Percentiles rank a stretch among this genome's conserved stretches.
Conservation (phyloP, 2,888 invertebrate species). For the Drosophila fungiperda region DNA sequence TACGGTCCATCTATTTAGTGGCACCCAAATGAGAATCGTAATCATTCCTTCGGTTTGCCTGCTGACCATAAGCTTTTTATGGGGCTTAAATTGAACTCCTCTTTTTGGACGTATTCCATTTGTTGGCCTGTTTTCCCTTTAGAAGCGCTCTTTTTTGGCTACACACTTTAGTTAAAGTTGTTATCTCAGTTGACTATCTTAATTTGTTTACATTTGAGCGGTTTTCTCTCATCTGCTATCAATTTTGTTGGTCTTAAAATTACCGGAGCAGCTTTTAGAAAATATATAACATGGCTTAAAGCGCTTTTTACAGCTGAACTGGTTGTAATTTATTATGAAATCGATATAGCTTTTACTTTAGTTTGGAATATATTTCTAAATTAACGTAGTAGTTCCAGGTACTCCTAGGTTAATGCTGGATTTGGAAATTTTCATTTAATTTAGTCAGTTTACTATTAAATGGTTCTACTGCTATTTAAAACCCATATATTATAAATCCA, state of each 20-base stretch:
- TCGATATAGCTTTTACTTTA: neutral
- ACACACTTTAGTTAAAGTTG: no score
- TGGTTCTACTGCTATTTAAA: neutral
- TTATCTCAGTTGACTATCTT: neutral
- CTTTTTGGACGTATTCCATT: neutral
- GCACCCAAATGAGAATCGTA: slow-evolving; percentile 6
- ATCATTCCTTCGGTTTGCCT: neutral
- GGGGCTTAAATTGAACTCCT: neutral
- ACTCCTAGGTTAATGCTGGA: neutral
- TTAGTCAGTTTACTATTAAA: neutral
- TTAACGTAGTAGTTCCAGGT: neutral
- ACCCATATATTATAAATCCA: neutral
- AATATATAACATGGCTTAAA: neutral
- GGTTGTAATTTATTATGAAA: neutral
- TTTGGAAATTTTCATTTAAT: neutral
- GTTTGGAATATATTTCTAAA: neutral
- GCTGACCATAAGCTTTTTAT: slow-evolving; percentile 1
- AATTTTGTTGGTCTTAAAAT: neutral
- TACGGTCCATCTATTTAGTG: slow-evolving; percentile 8
- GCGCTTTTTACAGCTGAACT: neutral
- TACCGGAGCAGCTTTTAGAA: neutral
- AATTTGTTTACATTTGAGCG: neutral
- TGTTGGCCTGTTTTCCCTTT: neutral
- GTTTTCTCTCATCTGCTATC: neutral
- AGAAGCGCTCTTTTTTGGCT: neutral